Evolutionary conservation across 2,797 vertebrate genomes (phyloP).

Genomic region (Cossypha dichroa): DNA sequence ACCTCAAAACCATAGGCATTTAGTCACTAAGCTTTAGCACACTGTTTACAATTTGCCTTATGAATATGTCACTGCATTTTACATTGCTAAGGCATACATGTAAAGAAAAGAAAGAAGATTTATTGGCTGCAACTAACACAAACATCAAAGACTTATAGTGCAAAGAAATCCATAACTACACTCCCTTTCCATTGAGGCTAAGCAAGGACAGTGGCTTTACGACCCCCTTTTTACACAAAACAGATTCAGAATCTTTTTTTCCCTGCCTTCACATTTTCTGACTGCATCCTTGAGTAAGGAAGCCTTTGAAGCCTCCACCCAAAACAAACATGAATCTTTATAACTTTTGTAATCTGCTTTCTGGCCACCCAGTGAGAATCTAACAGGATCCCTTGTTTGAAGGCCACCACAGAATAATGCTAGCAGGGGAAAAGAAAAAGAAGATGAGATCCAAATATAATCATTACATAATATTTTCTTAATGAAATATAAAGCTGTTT

Average conservation of each 20-base stretch:
- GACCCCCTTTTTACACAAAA: constrained; percentile 59
- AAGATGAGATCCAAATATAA: constrained; percentile 51
- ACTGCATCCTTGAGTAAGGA: constrained; percentile 65
- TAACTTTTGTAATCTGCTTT: constrained; percentile 57
- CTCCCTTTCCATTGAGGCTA: constrained; percentile 6
- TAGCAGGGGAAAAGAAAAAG: constrained; percentile 38
- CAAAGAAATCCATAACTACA: constrained; percentile 21
- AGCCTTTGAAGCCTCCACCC: constrained; percentile 76
- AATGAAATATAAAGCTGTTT: constrained; percentile 23
- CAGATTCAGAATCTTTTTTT: constrained; percentile 56
- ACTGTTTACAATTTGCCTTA: constrained; percentile 13
- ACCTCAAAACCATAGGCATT: background rate
- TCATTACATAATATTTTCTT: constrained; percentile 52
- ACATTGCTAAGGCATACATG: background rate
- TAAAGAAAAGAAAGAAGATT: background rate
- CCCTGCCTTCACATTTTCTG: constrained; percentile 58
- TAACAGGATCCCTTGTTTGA: constrained; percentile 66
- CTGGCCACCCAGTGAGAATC: constrained; percentile 78
- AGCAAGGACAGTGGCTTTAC: constrained; percentile 39
- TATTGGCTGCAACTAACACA: background rate
- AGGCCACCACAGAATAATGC: constrained; percentile 56
- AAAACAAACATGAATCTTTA: constrained; percentile 77
- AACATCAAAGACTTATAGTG: constrained; percentile 16
- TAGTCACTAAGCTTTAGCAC: background rate
- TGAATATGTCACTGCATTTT: constrained; percentile 1